Base-by-base conservation (phyloP, 2,113 vertebrate species). In the Hypanus sabinus region DNA sequence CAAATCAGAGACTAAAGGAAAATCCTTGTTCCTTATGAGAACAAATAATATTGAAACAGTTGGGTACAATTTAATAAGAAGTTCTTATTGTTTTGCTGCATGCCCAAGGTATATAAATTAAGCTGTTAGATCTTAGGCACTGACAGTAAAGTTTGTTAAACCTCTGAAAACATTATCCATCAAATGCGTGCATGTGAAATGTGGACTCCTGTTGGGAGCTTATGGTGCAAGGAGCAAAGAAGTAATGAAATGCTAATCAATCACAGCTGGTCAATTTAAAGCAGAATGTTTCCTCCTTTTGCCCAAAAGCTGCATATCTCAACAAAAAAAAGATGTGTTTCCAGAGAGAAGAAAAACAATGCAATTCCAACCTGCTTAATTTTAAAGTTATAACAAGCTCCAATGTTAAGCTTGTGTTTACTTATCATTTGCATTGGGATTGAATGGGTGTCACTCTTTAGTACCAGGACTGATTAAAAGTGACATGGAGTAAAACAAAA, bases 201-300 rank as follows among this genome's bases (percentile, higher is more conserved):
- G 91, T 93, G 38, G 70, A 75, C 91, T 38, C 91, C 91, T 73
- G 36, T 93, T 73, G 91, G 70, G 91, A 93, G 38, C 91, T 93
- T 73, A 36, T 71, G 36, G 36, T 93, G 91, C 20, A 73, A 92
- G 68, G 70, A 55, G 22, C 60, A 73, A 70, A 24, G 65, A 93
- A 71, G 91, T 93, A 73, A 93, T 93, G 36, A 93, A 93, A 93
- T 93, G 91, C 68, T 93, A 93, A 93, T 93, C 91, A 93, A 93
- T 93, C 91, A 93, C 91, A 93, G 91, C 68, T 55, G 91, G 91
- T 93, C 68, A 12, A 55, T 75, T 93, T 93, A 75, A 93, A 93
- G 68, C 36, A 55, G 38, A 55, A 38, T 46, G 11, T 73, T 73
- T 93, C 33, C 68, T 75, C 91, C 38, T 30, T 73, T 73, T 73